A percentile compares a stretch with the other conserved stretches of the same genome.
Evolutionary conservation across 2,113 vertebrate genomes (phyloP).

Genomic region (Gyps fulvus): DNA sequence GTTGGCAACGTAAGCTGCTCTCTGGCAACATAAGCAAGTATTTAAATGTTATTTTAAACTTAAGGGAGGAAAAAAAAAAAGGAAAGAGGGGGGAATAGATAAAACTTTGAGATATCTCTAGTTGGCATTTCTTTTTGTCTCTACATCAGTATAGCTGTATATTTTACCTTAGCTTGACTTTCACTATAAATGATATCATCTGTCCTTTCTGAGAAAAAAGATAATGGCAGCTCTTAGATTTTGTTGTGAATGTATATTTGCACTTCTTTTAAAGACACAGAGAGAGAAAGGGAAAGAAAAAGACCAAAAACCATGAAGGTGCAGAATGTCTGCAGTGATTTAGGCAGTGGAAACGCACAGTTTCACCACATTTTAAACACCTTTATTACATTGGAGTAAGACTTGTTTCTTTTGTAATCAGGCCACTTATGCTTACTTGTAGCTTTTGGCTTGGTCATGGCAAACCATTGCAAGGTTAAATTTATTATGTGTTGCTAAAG

Average conservation of each 20-base stretch:
- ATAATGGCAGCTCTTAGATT: neutral
- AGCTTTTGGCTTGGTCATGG: neutral
- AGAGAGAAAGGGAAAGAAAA: neutral
- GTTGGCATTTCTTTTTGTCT: neutral
- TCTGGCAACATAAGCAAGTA: neutral
- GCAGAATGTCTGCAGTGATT: neutral
- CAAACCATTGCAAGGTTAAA: neutral
- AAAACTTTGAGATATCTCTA: neutral
- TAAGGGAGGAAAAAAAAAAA: neutral
- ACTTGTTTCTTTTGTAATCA: neutral
- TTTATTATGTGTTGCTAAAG: neutral
- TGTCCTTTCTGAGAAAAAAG: neutral
- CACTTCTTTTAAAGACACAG: neutral
- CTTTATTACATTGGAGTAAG: neutral
- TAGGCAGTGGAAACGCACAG: neutral
- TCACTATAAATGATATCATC: neutral
- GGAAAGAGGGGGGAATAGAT: fast-evolving
- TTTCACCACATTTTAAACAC: neutral
- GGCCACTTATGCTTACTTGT: neutral
- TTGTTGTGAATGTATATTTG: neutral
- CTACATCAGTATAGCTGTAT: neutral
- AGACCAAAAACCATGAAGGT: neutral
- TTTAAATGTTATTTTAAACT: neutral
- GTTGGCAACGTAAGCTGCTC: neutral
- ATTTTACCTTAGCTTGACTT: neutral